Evolutionary conservation across 2,888 invertebrate genomes (phyloP).

Genomic region (Agonopterix subpropinquella): DNA sequence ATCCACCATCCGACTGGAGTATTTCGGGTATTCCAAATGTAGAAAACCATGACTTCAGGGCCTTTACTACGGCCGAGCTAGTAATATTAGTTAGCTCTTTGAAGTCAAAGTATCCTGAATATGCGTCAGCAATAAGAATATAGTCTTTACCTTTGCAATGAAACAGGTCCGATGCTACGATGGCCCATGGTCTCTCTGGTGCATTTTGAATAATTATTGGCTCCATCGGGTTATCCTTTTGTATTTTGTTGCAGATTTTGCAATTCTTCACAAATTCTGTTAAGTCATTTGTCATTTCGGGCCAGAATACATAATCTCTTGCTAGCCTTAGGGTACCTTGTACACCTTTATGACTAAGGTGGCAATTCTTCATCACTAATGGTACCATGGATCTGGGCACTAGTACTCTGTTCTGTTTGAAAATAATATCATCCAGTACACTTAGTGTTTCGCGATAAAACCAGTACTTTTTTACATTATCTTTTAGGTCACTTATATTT

Average conservation of each 20-base stretch:
- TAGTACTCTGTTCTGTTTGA: slow-evolving; percentile 6
- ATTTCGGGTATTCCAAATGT: slow-evolving; percentile 6
- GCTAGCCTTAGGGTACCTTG: slow-evolving; percentile 2
- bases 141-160: slow-evolving; percentile 4
- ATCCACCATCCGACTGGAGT: slow-evolving; percentile 1
- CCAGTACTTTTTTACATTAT: slow-evolving; percentile 9
- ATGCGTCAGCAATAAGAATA: slow-evolving; percentile 5
- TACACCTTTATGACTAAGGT: slow-evolving; percentile 3
- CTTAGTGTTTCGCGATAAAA: slow-evolving; percentile 7
- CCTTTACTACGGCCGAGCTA: neutral
- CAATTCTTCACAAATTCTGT: neutral
- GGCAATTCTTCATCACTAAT: neutral
- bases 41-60: slow-evolving; percentile 2
- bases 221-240: too few relatives aligned
- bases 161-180: slow-evolving; percentile 7
- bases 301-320: slow-evolving; percentile 3
- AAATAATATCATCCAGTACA: slow-evolving; percentile 2
- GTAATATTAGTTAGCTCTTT: neutral
- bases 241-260: neutral
- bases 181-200: slow-evolving; percentile 8
- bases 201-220: slow-evolving; percentile 2
- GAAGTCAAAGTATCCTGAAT: slow-evolving; percentile 7
- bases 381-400: slow-evolving; percentile 3
- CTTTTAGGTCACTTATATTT: neutral
- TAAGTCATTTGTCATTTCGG: neutral